Evolutionary conservation across 2,888 invertebrate species (phyloP), one percentile per base, ranked within the genome.

Genomic region (Hemithea aestivaria): DNA sequence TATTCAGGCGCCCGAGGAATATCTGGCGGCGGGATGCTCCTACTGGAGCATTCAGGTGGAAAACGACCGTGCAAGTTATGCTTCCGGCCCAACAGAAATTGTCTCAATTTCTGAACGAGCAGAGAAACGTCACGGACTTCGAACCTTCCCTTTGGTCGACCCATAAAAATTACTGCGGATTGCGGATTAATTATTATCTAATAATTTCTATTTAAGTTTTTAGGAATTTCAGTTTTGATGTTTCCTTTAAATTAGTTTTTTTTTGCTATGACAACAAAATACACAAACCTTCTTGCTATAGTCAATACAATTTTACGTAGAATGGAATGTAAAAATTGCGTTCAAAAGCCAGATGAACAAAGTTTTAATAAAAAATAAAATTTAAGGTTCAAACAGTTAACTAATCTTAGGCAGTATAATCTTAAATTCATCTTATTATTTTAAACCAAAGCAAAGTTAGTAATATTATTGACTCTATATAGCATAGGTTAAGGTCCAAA

Each of bases 11-110:
- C 74, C 1, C 84, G 66, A 10, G 79, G 76, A 26, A 83, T 54
- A 1, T 77, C 73, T 0, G 81, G 69, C 1, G 60, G 45, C 0
- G 83, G 84, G 16, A 83, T 64, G 6, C 73, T 57, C 6, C 85
- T 66, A 1, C 83, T 56, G 1, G 85, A 41, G 1, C 81, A 0
- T 0, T 51, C 10, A 8, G 78, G 72, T 1, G 63, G 58, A 51
- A 75, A 84, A 1, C 85, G 69, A 5, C 54, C 56, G 34, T 79
- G 81, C 2, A 65, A 49, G 6, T 37, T 58, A 33, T 74, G 67
- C 36, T 66, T 59, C 12, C 83, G 66, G 7, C 85, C 85, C 23
- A 85, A 49, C 20, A 83, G 56, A 50, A 81, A 62, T 1, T 73
- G 52, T 12, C 85, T 62, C 0, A 84, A 0, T 23, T 51, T 65